Evolutionary conservation across 2,113 vertebrate species (phyloP).

Genomic region (Ariopsis seemanni): DNA sequence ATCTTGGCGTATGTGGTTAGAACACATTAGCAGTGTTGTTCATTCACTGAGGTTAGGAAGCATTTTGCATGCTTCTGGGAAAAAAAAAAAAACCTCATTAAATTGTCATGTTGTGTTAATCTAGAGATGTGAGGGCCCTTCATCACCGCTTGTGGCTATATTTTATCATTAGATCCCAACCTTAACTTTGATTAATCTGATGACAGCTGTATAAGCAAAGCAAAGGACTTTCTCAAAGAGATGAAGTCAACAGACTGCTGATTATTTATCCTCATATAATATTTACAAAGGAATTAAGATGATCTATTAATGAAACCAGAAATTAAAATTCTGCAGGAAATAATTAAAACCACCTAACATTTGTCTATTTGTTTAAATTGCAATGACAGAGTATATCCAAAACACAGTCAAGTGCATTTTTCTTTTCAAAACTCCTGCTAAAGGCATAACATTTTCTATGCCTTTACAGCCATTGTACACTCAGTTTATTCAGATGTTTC

Average conservation of each 20-base stretch:
- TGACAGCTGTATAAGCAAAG: neutral
- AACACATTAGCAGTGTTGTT: too few species aligned
- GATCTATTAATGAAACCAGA: neutral
- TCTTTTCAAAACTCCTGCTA: neutral
- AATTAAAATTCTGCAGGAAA: neutral
- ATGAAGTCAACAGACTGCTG: neutral
- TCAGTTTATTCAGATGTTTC: neutral
- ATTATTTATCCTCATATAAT: neutral
- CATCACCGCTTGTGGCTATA: too few species aligned
- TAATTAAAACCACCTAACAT: neutral
- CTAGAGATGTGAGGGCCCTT: too few species aligned
- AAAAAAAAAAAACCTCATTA: too few species aligned
- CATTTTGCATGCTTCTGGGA: too few species aligned
- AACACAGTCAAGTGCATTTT: neutral
- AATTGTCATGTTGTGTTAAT: too few species aligned
- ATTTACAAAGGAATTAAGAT: neutral
- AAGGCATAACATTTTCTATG: neutral
- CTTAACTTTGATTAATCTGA: neutral
- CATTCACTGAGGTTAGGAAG: too few species aligned
- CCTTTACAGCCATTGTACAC: neutral
- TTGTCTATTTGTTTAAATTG: neutral
- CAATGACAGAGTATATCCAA: neutral
- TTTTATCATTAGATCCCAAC: neutral
- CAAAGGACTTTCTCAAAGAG: neutral
- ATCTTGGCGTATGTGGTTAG: too few species aligned